Conservation (phyloP, 35 echinoderm and acorn worm genomes). For the Nesometra sesokonis region DNA sequence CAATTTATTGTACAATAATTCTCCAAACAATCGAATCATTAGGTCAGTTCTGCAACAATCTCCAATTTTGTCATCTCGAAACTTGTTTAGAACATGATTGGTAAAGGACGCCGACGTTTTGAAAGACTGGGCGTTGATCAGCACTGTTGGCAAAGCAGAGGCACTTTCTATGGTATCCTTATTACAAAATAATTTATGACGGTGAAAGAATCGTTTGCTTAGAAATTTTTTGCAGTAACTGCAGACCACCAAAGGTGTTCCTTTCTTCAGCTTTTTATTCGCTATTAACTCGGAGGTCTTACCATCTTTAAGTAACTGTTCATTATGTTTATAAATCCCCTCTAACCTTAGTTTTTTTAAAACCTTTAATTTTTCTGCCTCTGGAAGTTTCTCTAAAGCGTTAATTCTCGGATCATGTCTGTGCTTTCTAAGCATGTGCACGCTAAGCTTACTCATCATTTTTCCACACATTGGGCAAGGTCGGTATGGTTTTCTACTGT, state of each 20-base stretch:
- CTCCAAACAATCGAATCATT: neutral
- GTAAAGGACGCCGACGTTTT: neutral
- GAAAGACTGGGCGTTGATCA: neutral
- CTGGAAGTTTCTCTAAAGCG: neutral
- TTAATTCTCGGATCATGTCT: neutral
- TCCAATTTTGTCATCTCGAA: conserved; percentile 11
- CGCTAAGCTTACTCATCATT: neutral
- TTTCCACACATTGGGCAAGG: neutral
- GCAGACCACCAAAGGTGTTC: neutral
- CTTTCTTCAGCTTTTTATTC: neutral
- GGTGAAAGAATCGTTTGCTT: neutral
- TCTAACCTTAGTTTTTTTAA: neutral
- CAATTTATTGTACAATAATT: conserved; percentile 9
- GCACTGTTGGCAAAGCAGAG: neutral
- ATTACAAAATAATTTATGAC: neutral
- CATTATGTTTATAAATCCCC: neutral
- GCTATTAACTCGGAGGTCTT: too few relatives aligned
- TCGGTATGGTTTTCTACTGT: conserved; percentile 1
- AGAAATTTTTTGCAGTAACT: neutral
- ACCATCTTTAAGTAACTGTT: neutral
- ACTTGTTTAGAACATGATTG: neutral
- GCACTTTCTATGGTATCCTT: neutral
- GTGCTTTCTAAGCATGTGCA: neutral
- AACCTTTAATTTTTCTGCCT: neutral
- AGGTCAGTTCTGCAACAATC: neutral